Evolutionary conservation across 2,113 vertebrate genomes (phyloP).

Genomic region (Colistium nudipinnis): DNA sequence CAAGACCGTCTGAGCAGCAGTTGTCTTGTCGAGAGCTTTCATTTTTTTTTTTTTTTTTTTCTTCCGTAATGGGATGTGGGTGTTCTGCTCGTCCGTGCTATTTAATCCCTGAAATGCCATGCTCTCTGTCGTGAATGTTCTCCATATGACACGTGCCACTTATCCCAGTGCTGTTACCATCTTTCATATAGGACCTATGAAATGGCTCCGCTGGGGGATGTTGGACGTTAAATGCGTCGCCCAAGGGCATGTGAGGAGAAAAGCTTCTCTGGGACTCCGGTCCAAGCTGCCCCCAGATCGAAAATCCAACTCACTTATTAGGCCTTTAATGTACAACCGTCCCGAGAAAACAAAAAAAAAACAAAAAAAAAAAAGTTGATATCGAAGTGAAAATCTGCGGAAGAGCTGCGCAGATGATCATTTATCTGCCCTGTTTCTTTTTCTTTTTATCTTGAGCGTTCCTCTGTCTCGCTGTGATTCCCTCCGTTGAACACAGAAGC

Average conservation of each 20-base stretch:
- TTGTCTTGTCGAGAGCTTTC: not conserved
- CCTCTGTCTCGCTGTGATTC: slow-evolving; percentile 3
- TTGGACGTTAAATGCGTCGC: slow-evolving; percentile 37
- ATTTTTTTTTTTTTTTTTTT: not conserved
- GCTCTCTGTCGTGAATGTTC: no score
- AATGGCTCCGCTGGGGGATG: slow-evolving; percentile 4
- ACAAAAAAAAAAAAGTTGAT: no score
- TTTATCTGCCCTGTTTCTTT: slow-evolving; percentile 11
- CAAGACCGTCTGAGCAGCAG: slow-evolving; percentile 3
- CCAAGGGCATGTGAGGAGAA: slow-evolving; percentile 11
- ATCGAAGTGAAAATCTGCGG: slow-evolving; percentile 23
- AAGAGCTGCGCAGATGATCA: slow-evolving; percentile 2
- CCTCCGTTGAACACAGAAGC: slow-evolving; percentile 32
- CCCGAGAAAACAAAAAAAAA: no score
- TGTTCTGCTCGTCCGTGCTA: not conserved
- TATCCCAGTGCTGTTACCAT: not conserved
- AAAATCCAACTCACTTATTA: slow-evolving; percentile 12
- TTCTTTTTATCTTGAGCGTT: not conserved
- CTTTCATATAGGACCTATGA: slow-evolving; percentile 4
- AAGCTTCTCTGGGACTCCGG: slow-evolving; percentile 7
- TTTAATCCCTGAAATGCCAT: not conserved
- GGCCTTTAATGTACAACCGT: slow-evolving; percentile 3
- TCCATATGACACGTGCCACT: no score
- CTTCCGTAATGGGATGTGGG: not conserved
- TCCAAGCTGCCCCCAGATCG: slow-evolving; percentile 17